Conservation (phyloP, 2,888 invertebrate genomes). For the Drosophila recens region DNA sequence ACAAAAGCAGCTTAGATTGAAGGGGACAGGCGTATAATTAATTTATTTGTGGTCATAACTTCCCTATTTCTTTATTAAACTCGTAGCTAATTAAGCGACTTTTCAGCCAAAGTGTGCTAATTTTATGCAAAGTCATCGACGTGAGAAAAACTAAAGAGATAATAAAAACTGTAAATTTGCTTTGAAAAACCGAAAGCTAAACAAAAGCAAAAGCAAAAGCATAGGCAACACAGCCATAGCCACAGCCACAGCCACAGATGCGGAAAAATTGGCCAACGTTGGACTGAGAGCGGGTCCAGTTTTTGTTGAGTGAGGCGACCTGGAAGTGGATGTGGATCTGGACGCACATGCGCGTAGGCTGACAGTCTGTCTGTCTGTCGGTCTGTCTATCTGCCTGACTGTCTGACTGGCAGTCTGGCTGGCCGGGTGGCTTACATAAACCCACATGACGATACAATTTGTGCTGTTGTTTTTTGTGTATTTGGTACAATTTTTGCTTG, state of each 20-base stretch:
- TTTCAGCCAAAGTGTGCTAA: constrained; percentile 59
- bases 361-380: constrained; percentile 24
- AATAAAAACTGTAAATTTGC: constrained; percentile 37
- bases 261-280: constrained; percentile 71
- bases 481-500: constrained; percentile 48
- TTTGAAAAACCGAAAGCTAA: constrained; percentile 46
- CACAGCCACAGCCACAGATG: constrained; percentile 50
- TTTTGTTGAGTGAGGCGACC: constrained; percentile 47
- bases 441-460: constrained; percentile 66
- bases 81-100: constrained; percentile 59
- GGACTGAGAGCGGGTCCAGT: constrained; percentile 29
- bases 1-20: constrained; percentile 48
- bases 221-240: constrained; percentile 8
- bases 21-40: constrained; percentile 49
- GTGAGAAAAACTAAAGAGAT: constrained; percentile 46
- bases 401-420: constrained; percentile 29
- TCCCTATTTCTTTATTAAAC: constrained; percentile 49
- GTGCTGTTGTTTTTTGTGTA: constrained; percentile 38
- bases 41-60: constrained; percentile 40
- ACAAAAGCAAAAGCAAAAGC: constrained; percentile 25
- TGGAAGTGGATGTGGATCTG: constrained; percentile 64
- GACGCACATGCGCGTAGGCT: constrained; percentile 71
- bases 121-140: constrained; percentile 69
- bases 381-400: constrained; percentile 17
- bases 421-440: constrained; percentile 68